A percentile compares a stretch with the other conserved stretches of the same genome.
phyloP scores from a whole-genome alignment of 2,797 vertebrate genomes.

The Sebastes elongatus region DNA sequence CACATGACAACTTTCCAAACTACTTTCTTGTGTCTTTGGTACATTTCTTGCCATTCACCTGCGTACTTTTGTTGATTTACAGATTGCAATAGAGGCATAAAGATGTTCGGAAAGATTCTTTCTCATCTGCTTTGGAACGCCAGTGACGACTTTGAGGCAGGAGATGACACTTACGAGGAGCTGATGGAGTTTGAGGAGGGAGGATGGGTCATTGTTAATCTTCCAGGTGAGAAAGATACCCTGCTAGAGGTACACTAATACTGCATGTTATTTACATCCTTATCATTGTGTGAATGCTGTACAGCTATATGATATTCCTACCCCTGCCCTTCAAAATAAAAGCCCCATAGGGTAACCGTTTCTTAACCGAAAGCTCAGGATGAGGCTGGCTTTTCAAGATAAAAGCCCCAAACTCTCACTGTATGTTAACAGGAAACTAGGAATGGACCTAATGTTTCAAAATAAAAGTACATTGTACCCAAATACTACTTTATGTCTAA shows the following conservation, averaged over 20 bases:
- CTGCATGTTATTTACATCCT: not conserved
- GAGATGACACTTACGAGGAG: constrained; percentile 35
- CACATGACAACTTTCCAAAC: not conserved
- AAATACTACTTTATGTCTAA: no score
- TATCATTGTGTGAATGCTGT: not conserved
- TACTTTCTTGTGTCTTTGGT: not conserved
- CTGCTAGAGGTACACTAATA: not conserved
- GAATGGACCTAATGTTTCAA: no score
- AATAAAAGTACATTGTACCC: no score
- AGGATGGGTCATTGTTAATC: constrained; percentile 81
- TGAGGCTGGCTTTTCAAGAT: no score
- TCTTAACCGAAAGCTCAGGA: no score
- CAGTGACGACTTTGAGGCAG: constrained; percentile 36
- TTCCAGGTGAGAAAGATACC: constrained; percentile 71
- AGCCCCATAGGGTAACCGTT: no score
- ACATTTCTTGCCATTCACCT: not conserved
- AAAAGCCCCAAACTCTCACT: no score
- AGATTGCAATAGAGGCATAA: constrained; percentile 13
- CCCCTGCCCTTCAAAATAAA: no score
- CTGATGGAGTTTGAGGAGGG: constrained; percentile 81
- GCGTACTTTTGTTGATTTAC: not conserved
- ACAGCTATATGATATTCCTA: no score
- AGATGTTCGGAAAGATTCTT: constrained; percentile 81
- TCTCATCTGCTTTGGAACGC: constrained; percentile 73
- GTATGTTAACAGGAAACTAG: no score